These are phyloP conservation scores for Archips xylosteana DNA, from an alignment of 2,888 invertebrate genomes.

Conservation along the genomic window DNA sequence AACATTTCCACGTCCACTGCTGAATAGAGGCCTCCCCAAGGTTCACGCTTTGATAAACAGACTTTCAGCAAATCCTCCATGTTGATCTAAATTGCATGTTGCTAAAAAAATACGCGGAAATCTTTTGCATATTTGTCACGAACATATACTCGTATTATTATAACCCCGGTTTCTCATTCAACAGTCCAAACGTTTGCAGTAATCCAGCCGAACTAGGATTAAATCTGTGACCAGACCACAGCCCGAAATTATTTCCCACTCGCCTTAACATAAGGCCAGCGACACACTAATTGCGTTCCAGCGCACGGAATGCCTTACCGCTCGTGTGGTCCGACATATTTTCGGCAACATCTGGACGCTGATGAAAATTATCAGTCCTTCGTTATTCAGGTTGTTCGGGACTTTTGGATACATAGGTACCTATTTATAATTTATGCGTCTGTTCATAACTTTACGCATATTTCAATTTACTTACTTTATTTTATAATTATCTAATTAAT, in stretches of 20 bases:
- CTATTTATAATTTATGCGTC: neutral
- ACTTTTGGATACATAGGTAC: conserved; percentile 10
- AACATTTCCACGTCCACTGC: too few relatives aligned
- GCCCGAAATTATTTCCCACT: conserved; percentile 2
- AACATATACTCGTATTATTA: too few relatives aligned
- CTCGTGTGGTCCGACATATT: conserved; percentile 2
- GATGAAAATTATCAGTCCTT: neutral
- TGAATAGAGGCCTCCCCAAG: too few relatives aligned
- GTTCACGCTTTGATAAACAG: too few relatives aligned
- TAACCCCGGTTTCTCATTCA: neutral
- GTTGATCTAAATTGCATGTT: too few relatives aligned
- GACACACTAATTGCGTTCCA: conserved; percentile 23
- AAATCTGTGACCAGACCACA: neutral
- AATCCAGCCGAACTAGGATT: neutral
- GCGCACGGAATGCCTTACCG: conserved; percentile 11
- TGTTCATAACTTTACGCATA: neutral
- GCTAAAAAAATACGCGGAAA: too few relatives aligned
- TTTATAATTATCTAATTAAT: too few relatives aligned
- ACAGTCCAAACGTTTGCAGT: neutral
- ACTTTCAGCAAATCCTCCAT: too few relatives aligned
- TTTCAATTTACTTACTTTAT: too few relatives aligned
- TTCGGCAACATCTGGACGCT: conserved; percentile 1
- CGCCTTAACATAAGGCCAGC: conserved; percentile 19
- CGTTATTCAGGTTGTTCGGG: neutral
- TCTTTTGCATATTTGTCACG: too few relatives aligned